A percentile compares a stretch with the other conserved stretches of the same genome.
Evolutionary conservation across 2,888 invertebrate species (phyloP).

Genomic region (Ochropleura plecta): DNA sequence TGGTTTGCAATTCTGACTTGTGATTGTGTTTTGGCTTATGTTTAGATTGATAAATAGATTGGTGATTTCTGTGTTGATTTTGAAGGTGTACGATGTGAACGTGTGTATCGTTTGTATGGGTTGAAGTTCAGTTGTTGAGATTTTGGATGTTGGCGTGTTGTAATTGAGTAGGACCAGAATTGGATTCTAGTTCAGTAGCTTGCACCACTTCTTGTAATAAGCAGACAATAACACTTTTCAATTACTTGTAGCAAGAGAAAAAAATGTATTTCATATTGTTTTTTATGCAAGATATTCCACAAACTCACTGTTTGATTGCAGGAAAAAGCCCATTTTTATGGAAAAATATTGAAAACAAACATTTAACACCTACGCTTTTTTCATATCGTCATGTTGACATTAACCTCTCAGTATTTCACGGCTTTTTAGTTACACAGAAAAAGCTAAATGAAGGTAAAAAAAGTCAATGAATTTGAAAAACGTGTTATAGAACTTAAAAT

Average conservation of each 20-base stretch:
- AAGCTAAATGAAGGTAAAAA: neutral
- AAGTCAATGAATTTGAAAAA: neutral
- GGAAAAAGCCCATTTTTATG: neutral
- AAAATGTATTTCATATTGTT: no score
- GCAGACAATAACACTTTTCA: no score
- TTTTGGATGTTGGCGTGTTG: neutral
- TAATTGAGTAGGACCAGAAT: neutral
- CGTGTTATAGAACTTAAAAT: neutral
- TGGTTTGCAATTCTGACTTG: conserved; percentile 29
- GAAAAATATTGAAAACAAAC: neutral
- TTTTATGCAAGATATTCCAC: no score
- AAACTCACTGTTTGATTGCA: no score
- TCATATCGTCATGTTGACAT: no score
- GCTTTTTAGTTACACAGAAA: neutral
- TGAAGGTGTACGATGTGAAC: conserved; percentile 1
- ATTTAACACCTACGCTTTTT: no score
- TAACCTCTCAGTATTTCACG: no score
- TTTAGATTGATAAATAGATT: conserved; percentile 51
- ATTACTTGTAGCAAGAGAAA: no score
- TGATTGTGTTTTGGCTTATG: conserved; percentile 51
- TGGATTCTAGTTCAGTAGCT: no score
- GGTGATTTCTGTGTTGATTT: conserved; percentile 23
- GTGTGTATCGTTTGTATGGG: conserved; percentile 6
- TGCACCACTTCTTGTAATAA: no score
- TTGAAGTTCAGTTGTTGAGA: neutral